A percentile compares a stretch with the other conserved stretches of the same genome.
Evolutionary conservation across 2,113 vertebrate genomes (phyloP).

Genomic region (Gavialis gangeticus): DNA sequence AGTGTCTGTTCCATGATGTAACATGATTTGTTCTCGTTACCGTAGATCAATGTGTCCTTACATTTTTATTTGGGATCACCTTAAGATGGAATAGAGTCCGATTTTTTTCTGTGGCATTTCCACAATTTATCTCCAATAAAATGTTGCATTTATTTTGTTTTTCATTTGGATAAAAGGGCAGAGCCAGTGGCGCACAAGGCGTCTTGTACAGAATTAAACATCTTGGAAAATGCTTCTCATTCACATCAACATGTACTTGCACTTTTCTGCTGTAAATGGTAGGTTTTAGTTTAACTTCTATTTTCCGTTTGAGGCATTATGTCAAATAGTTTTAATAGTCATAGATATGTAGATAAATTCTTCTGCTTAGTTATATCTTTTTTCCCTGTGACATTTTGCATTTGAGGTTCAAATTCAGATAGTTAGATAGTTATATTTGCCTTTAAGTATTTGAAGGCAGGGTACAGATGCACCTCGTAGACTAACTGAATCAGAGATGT

Average conservation of each 20-base stretch:
- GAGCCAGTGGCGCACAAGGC: not conserved
- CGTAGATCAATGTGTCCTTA: not conserved
- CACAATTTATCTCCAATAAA: not conserved
- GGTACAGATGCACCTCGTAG: no score
- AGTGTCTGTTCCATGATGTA: not conserved
- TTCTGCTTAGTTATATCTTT: conserved; percentile 24
- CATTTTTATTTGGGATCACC: not conserved
- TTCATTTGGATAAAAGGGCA: not conserved
- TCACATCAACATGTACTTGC: not conserved
- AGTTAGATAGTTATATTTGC: not conserved
- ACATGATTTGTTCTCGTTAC: not conserved
- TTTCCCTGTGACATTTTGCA: not conserved
- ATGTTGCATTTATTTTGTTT: not conserved
- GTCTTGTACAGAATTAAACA: not conserved
- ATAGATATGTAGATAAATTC: not conserved
- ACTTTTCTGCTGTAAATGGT: not conserved
- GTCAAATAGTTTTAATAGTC: conserved; percentile 15
- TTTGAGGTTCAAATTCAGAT: not conserved
- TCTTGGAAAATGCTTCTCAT: not conserved
- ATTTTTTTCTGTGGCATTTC: not conserved
- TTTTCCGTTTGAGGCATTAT: not conserved
- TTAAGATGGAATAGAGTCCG: not conserved
- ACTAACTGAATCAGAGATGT: no score
- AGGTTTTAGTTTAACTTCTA: not conserved
- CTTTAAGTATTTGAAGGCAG: not conserved